Conservation (phyloP, 2,113 vertebrate genomes). For the Rattus rattus region DNA sequence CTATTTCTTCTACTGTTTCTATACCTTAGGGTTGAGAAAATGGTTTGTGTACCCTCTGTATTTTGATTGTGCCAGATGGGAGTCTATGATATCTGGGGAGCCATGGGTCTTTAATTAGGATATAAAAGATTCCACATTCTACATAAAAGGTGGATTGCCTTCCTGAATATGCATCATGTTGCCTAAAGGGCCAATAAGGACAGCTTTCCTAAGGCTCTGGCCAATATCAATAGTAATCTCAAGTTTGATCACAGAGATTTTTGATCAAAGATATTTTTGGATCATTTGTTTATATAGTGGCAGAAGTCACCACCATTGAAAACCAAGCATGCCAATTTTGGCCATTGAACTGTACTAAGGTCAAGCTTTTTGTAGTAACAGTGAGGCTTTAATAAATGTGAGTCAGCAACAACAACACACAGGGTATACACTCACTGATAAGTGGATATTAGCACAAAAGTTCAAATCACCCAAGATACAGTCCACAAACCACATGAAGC, state of each 20-base stretch:
- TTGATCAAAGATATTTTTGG: background rate
- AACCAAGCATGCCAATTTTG: background rate
- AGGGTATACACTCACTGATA: no score
- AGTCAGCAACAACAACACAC: no score
- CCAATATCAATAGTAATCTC: background rate
- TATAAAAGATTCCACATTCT: background rate
- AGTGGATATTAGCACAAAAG: no score
- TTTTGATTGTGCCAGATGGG: background rate
- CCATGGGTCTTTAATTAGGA: background rate
- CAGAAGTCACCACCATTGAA: background rate
- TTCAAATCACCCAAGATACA: no score
- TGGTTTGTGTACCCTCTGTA: background rate
- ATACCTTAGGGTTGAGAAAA: background rate
- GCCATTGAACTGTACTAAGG: background rate
- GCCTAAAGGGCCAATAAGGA: background rate
- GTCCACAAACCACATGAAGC: no score
- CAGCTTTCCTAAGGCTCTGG: background rate
- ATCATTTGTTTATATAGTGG: background rate
- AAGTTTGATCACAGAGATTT: background rate
- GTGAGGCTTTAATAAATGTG: background rate
- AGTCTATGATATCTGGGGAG: background rate
- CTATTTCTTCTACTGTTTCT: background rate
- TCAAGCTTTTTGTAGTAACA: background rate
- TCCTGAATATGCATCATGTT: background rate
- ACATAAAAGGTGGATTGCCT: background rate